A percentile compares a stretch with the other conserved stretches of the same genome.
phyloP scores from a whole-genome alignment of 2,113 vertebrate species.

The Cochlearius cochlearius region DNA sequence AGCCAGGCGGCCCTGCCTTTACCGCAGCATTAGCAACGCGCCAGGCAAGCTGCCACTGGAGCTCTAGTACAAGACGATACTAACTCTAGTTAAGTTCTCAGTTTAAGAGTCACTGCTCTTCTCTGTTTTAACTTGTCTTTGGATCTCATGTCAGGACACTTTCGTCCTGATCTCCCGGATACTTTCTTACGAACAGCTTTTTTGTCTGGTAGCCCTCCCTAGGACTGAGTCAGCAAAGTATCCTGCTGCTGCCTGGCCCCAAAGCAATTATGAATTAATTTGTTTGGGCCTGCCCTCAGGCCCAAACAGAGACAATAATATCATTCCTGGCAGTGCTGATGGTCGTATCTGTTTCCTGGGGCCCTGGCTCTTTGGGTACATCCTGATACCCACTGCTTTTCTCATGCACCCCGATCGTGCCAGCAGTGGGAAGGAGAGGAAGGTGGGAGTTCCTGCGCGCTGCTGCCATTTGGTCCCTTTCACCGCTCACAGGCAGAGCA shows the following conservation, averaged over 20 bases:
- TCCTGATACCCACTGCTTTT: background rate
- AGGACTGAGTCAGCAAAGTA: background rate
- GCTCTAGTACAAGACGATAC: background rate
- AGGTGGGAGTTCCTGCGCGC: background rate
- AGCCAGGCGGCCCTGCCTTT: background rate
- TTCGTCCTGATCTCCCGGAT: background rate
- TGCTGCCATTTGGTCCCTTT: background rate
- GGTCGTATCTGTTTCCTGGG: fast-evolving
- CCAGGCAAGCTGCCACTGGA: background rate
- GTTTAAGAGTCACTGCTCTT: background rate
- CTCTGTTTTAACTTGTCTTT: background rate
- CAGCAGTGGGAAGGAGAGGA: background rate
- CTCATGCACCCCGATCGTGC: background rate
- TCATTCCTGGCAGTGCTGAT: background rate
- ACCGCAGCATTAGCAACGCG: background rate
- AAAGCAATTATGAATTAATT: background rate
- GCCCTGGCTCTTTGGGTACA: background rate
- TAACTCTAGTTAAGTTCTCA: background rate
- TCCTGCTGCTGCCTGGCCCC: background rate
- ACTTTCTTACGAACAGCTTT: background rate
- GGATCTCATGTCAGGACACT: background rate
- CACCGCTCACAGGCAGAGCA: background rate
- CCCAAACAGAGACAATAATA: background rate
- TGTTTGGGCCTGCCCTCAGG: background rate
- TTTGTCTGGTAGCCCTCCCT: background rate